These are phyloP conservation scores for Lampris megalopsis DNA, from an alignment of 2,113 vertebrate species.

Conservation along the genomic window DNA sequence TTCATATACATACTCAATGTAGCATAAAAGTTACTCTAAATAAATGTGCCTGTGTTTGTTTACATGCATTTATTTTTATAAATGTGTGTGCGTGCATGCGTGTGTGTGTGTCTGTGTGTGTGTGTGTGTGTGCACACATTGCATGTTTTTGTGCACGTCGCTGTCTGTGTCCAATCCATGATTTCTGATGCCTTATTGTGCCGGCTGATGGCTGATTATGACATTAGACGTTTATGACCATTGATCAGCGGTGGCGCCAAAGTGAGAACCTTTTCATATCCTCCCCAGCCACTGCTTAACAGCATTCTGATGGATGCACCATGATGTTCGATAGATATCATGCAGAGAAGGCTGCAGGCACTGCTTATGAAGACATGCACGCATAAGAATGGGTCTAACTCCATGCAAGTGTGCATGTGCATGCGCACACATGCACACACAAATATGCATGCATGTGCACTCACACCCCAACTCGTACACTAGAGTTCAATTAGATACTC, in stretches of 20 bases:
- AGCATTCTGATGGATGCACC: constrained; percentile 78
- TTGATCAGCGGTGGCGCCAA: constrained; percentile 74
- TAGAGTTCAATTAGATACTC: constrained; percentile 24
- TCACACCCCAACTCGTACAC: constrained; percentile 1
- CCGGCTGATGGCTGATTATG: constrained; percentile 75
- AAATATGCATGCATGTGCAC: constrained; percentile 6
- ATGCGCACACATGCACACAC: constrained; percentile 9
- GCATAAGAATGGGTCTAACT: constrained; percentile 13
- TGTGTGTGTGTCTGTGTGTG: constrained; percentile 6
- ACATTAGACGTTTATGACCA: constrained; percentile 83
- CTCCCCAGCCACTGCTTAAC: constrained; percentile 72
- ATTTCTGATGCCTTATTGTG: constrained; percentile 66
- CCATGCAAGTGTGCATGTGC: constrained; percentile 12
- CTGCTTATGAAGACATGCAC: constrained; percentile 48
- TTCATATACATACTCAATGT: constrained; percentile 59
- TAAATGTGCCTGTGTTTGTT: constrained; percentile 13
- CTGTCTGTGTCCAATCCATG: neutral
- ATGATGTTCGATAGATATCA: constrained; percentile 72
- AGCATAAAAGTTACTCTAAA: constrained; percentile 49
- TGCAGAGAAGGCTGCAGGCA: constrained; percentile 46
- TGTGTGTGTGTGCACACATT: constrained; percentile 40
- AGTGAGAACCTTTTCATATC: constrained; percentile 75
- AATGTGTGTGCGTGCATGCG: neutral
- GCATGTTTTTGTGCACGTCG: neutral
- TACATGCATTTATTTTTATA: neutral